A percentile compares a stretch with the other conserved stretches of the same genome.
phyloP scores from a whole-genome alignment of 2,113 vertebrate species.

The Ceyx melanurus region DNA sequence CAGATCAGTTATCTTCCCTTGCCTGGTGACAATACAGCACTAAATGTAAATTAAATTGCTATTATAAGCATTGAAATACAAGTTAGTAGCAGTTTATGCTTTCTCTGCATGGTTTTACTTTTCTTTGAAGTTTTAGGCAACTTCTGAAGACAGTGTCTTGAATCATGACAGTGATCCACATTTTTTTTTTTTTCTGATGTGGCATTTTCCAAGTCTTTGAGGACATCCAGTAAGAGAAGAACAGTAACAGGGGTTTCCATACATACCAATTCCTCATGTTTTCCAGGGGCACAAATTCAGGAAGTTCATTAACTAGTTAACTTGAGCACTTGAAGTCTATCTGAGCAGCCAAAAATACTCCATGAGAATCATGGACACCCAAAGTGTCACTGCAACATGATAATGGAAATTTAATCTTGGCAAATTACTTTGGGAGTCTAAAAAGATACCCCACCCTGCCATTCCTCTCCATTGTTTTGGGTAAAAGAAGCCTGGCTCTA shows the following conservation, averaged over 20 bases:
- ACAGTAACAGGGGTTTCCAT: fast-evolving
- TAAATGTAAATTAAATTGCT: background rate
- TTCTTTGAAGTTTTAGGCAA: background rate
- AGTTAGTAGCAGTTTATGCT: background rate
- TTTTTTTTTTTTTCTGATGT: background rate
- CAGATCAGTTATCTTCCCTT: background rate
- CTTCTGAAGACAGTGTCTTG: background rate
- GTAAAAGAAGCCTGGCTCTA: background rate
- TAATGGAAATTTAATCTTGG: background rate
- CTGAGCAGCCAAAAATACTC: background rate
- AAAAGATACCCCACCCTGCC: background rate
- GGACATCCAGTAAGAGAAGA: background rate
- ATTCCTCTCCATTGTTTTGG: background rate
- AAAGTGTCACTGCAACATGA: background rate
- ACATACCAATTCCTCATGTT: background rate
- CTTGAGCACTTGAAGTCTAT: background rate
- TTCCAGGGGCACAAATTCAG: background rate
- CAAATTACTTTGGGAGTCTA: background rate
- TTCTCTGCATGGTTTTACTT: background rate
- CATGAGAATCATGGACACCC: background rate
- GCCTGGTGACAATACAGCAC: background rate
- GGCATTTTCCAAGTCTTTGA: background rate
- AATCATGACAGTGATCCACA: background rate
- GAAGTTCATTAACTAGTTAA: background rate
- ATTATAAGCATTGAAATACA: background rate